Evolutionary conservation across 2,888 invertebrate genomes (phyloP).

Genomic region (Pseudanteris insignis): DNA sequence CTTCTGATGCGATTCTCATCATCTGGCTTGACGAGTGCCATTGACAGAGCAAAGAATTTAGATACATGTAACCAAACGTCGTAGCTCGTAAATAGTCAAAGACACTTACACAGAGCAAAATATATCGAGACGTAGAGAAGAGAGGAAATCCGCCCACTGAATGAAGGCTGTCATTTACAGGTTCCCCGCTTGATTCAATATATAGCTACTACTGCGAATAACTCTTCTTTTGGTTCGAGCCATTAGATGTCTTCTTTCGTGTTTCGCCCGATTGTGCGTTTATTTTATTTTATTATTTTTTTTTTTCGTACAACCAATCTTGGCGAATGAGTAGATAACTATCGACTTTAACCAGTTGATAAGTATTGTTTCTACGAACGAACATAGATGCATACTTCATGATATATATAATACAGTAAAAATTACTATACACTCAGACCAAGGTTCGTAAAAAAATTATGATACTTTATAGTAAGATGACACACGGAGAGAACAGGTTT

Average conservation of each 20-base stretch:
- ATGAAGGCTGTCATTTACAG: conserved; percentile 47
- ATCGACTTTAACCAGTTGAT: too few relatives aligned
- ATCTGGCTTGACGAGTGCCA: conserved; percentile 36
- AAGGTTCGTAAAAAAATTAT: too few relatives aligned
- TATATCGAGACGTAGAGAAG: conserved; percentile 35
- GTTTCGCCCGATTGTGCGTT: neutral
- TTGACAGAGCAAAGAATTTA: conserved; percentile 44
- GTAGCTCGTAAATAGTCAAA: conserved; percentile 21
- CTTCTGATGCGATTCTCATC: conserved; percentile 35
- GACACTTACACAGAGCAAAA: conserved; percentile 36
- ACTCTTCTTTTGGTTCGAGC: conserved; percentile 20
- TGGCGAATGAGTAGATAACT: too few relatives aligned
- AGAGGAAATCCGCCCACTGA: conserved; percentile 47
- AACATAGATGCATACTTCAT: too few relatives aligned
- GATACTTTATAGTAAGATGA: too few relatives aligned
- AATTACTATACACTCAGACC: too few relatives aligned
- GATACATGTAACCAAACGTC: conserved; percentile 39
- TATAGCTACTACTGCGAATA: conserved; percentile 27
- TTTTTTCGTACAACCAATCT: too few relatives aligned
- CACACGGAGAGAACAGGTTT: too few relatives aligned
- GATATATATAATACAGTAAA: too few relatives aligned
- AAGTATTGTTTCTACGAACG: too few relatives aligned
- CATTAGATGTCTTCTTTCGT: conserved; percentile 28
- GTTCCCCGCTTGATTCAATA: conserved; percentile 35
- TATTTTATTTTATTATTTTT: conserved; percentile 14